phyloP scores from a whole-genome alignment of 2,888 invertebrate genomes.

The Carterocephalus palaemon region DNA sequence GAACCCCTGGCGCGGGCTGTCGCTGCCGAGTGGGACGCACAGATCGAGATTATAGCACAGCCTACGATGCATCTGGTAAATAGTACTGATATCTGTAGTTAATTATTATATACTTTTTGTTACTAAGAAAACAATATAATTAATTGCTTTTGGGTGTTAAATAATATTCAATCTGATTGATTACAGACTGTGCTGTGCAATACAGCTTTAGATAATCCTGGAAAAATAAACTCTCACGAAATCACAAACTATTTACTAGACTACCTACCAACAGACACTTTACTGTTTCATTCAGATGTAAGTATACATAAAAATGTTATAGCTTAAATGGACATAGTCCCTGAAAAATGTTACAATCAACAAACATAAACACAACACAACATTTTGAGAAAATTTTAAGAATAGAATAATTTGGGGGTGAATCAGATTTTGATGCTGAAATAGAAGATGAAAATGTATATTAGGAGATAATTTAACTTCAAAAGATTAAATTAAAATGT shows the following conservation, averaged over 20 bases:
- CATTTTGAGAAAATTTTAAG: too few species aligned
- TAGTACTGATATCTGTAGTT: not conserved
- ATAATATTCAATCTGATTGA: constrained; percentile 3
- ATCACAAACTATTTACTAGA: constrained; percentile 88
- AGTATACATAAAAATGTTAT: constrained; percentile 37
- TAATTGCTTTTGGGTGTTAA: too few species aligned
- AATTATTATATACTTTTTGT: not conserved
- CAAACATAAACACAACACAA: too few species aligned
- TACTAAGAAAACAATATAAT: too few species aligned
- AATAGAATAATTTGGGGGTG: too few species aligned
- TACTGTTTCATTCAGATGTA: constrained; percentile 87
- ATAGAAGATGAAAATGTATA: too few species aligned
- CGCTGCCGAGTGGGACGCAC: constrained; percentile 96
- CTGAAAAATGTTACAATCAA: too few species aligned
- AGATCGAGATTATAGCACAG: constrained; percentile 86
- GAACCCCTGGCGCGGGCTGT: constrained; percentile 95
- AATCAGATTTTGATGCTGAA: too few species aligned
- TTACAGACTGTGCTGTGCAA: constrained; percentile 91
- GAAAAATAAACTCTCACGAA: constrained; percentile 85
- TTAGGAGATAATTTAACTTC: too few species aligned
- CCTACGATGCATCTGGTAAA: constrained; percentile 93
- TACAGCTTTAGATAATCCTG: constrained; percentile 95
- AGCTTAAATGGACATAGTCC: not conserved
- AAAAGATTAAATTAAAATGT: too few species aligned
- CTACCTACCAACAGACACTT: constrained; percentile 89